A percentile compares a stretch with the other conserved stretches of the same genome.
Evolutionary conservation across 2,797 vertebrate genomes (phyloP).

Genomic region (Hephaestus fuliginosus): DNA sequence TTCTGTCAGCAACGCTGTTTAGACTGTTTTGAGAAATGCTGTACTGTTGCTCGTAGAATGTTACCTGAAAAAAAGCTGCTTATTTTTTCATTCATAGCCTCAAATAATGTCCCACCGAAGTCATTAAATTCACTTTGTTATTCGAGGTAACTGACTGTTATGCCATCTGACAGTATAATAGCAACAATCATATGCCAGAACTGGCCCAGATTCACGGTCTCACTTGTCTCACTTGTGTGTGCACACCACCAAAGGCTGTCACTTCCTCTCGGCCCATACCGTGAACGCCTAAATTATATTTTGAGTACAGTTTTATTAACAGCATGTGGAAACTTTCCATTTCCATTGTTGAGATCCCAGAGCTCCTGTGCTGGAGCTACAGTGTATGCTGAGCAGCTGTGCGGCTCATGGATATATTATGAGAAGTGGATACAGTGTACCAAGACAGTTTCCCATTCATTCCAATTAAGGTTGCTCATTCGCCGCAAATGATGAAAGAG

Average conservation of each 20-base stretch:
- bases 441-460: constrained; percentile 36
- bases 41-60: not conserved
- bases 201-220: constrained; percentile 63
- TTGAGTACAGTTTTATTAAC: constrained; percentile 40
- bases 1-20: not conserved
- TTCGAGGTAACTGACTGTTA: constrained; percentile 21
- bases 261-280: constrained; percentile 28
- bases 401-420: constrained; percentile 47
- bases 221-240: constrained; percentile 42
- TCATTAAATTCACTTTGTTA: constrained; percentile 25
- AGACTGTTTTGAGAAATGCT: not conserved
- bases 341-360: constrained; percentile 36
- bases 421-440: constrained; percentile 31
- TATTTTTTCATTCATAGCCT: constrained; percentile 19
- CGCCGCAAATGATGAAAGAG: constrained; percentile 31
- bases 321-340: constrained; percentile 27
- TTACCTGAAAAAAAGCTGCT: not conserved
- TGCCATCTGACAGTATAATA: constrained; percentile 32
- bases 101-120: constrained; percentile 14
- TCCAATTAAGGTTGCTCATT: constrained; percentile 51
- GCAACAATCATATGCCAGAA: constrained; percentile 25
- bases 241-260: constrained; percentile 41
- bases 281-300: constrained; percentile 41
- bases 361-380: not conserved
- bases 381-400: constrained; percentile 39